These are phyloP conservation scores for Drosophila micromelanica DNA, from an alignment of 1,140 invertebrate genomes.

Conservation along the genomic window DNA sequence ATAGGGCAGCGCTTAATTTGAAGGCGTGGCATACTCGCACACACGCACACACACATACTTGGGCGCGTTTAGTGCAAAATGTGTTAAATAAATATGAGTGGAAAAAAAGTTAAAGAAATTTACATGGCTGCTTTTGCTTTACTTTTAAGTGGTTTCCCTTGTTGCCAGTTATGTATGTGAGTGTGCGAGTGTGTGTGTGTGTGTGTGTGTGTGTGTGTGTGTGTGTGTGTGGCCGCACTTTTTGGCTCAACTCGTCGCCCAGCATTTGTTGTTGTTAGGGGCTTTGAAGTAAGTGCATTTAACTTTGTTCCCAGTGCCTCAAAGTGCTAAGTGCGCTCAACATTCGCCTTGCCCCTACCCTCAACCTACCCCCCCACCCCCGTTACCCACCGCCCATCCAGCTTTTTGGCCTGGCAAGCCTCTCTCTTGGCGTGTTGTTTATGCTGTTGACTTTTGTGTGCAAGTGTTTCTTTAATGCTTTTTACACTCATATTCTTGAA, in stretches of 20 bases:
- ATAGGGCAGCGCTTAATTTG: slow-evolving; percentile 65
- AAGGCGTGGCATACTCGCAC: slow-evolving; percentile 44
- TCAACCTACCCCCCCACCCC: slow-evolving; percentile 2
- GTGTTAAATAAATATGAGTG: slow-evolving; percentile 72
- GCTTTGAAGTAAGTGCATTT: slow-evolving; percentile 76
- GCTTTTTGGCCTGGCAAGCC: too few relatives aligned
- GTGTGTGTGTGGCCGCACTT: slow-evolving; percentile 61
- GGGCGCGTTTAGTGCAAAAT: slow-evolving; percentile 49
- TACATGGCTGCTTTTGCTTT: slow-evolving; percentile 70
- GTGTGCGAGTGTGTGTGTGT: slow-evolving; percentile 37
- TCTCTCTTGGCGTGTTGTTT: slow-evolving; percentile 43
- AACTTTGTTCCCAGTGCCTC: slow-evolving; percentile 45
- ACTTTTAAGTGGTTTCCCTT: slow-evolving; percentile 76
- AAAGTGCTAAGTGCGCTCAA: slow-evolving; percentile 69
- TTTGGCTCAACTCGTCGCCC: slow-evolving; percentile 66
- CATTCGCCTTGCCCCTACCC: slow-evolving; percentile 37
- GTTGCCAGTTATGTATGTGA: slow-evolving; percentile 40
- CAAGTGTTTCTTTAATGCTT: slow-evolving; percentile 59
- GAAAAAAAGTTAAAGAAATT: slow-evolving; percentile 68
- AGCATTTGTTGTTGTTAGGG: slow-evolving; percentile 51
- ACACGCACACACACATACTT: neutral
- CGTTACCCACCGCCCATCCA: neutral
- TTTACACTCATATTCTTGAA: slow-evolving; percentile 20
- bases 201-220: slow-evolving; percentile 48
- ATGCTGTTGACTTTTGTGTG: slow-evolving; percentile 69